Conservation (phyloP, 2,888 invertebrate genomes). For the Cantharis flavilabris region DNA sequence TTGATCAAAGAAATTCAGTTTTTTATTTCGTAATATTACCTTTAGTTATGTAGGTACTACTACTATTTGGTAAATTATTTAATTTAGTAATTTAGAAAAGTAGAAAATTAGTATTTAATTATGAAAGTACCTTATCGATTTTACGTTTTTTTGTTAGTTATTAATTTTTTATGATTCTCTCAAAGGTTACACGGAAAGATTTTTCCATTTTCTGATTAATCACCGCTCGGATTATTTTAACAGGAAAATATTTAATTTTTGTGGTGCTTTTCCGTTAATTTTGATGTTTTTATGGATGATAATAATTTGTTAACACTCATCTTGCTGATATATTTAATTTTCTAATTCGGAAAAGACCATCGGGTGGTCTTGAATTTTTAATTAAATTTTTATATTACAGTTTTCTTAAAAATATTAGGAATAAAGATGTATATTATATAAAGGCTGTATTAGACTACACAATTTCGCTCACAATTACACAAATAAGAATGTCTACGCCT, state of each 20-base stretch:
- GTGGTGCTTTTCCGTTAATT: neutral
- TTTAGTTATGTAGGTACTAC: neutral
- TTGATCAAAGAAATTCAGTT: conserved; percentile 9
- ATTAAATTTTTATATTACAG: no score
- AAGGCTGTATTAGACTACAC: no score
- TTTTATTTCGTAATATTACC: conserved; percentile 4
- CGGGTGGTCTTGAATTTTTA: no score
- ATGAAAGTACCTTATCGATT: conserved; percentile 1
- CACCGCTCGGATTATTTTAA: neutral
- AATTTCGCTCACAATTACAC: no score
- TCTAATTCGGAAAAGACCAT: neutral
- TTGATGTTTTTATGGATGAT: neutral
- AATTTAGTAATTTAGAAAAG: neutral
- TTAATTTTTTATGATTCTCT: neutral
- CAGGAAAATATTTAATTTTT: neutral
- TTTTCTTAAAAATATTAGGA: no score
- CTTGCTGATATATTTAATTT: neutral
- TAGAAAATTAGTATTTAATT: conserved; percentile 15
- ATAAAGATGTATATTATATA: no score
- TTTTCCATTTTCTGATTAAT: neutral
- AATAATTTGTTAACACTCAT: neutral
- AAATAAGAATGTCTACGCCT: no score
- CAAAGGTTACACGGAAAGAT: neutral
- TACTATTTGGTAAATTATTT: conserved; percentile 9
- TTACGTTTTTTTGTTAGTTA: neutral